Evolutionary conservation across 1,140 invertebrate species (phyloP).

Genomic region (Euura saliciscinereae): DNA sequence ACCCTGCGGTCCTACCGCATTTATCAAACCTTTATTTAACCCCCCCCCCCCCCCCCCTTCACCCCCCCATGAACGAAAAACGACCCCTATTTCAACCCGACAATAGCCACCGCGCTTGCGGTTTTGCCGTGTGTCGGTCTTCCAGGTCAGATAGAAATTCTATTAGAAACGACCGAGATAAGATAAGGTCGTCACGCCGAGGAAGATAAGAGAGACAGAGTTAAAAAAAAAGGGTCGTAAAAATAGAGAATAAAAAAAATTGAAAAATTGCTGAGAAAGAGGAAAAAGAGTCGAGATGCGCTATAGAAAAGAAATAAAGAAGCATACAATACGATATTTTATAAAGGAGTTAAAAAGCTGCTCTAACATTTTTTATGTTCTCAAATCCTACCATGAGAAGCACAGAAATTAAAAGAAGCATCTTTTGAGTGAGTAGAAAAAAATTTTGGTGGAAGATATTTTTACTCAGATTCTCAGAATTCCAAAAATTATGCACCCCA

Average conservation of each 20-base stretch:
- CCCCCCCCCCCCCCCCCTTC: not conserved
- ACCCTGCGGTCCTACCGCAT: not conserved
- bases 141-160: not conserved
- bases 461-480: no score
- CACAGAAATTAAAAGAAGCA: no score
- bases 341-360: no score
- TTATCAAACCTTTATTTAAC: conserved; percentile 7
- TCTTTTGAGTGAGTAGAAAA: no score
- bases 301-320: no score
- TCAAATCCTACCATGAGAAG: no score
- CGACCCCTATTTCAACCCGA: not conserved
- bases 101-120: not conserved
- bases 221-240: not conserved
- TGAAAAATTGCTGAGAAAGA: no score
- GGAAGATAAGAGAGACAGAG: not conserved
- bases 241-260: not conserved
- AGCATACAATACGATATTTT: no score
- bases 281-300: no score
- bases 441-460: no score
- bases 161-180: not conserved
- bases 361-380: no score
- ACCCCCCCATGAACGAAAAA: not conserved
- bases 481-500: no score
- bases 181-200: not conserved
- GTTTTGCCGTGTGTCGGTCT: not conserved